Percentiles rank a stretch among this genome's conserved stretches.
Evolutionary conservation across 2,888 invertebrate genomes (phyloP).

Genomic region (Noctua janthe): DNA sequence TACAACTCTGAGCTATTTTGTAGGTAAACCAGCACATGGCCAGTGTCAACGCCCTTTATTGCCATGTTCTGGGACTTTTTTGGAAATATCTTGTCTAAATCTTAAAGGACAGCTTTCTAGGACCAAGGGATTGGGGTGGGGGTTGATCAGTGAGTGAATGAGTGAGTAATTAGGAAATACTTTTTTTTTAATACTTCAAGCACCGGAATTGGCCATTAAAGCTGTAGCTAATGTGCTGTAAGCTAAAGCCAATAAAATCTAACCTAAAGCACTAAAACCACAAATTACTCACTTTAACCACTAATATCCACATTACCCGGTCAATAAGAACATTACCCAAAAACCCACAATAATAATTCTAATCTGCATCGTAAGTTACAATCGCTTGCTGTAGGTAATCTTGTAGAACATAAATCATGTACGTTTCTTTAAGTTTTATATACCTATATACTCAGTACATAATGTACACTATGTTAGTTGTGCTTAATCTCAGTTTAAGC

Average conservation of each 20-base stretch:
- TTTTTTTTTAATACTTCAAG: not conserved
- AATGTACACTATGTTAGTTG: conserved; percentile 76
- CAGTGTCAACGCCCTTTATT: not conserved
- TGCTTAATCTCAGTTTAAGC: conserved; percentile 84
- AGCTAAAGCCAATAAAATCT: not conserved
- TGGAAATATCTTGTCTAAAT: not conserved
- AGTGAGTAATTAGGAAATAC: not conserved
- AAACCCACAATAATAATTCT: conserved; percentile 60
- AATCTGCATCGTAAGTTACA: conserved; percentile 53
- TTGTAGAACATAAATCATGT: conserved; percentile 72
- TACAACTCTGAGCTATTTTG: not conserved
- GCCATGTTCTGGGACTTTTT: not conserved
- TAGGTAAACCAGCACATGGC: not conserved
- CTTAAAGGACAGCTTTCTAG: not conserved
- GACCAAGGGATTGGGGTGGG: not conserved
- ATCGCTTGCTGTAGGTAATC: conserved; percentile 68
- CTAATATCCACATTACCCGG: conserved; percentile 21
- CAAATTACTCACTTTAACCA: conserved; percentile 34
- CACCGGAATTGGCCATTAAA: not conserved
- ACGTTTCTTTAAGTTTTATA: conserved; percentile 74
- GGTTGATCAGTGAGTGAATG: not conserved
- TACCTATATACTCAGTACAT: conserved; percentile 64
- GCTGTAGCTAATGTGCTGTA: not conserved
- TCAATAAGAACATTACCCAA: conserved; percentile 41
- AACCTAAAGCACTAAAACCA: conserved; percentile 11